phyloP scores from a whole-genome alignment of 2,113 vertebrate genomes.

The Phoenicopterus ruber region DNA sequence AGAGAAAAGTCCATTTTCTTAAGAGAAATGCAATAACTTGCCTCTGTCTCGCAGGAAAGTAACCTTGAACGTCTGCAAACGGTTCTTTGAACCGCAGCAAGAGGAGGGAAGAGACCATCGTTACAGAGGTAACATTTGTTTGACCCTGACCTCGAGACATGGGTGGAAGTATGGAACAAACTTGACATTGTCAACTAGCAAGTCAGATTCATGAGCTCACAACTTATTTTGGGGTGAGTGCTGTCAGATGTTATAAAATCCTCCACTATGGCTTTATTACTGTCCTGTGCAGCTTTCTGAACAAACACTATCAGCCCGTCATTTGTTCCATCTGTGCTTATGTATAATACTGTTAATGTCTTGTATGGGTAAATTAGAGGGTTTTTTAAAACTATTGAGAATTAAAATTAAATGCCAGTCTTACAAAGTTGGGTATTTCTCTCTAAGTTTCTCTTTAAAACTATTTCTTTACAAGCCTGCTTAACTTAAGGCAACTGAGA shows the following conservation, averaged over 20 bases:
- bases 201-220: neutral
- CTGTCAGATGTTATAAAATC: neutral
- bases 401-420: neutral
- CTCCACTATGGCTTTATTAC: neutral
- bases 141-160: neutral
- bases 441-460: neutral
- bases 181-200: neutral
- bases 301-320: neutral
- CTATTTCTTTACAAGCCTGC: neutral
- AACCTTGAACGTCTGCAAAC: neutral
- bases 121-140: neutral
- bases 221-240: neutral
- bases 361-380: neutral
- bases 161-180: neutral
- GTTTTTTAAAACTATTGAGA: neutral
- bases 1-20: neutral
- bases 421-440: neutral
- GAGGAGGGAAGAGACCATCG: accelerated
- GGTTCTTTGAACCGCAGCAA: neutral
- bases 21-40: neutral
- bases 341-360: neutral
- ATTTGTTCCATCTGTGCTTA: neutral
- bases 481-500: neutral
- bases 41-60: neutral
- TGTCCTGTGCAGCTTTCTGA: neutral